Evolutionary conservation across 2,113 vertebrate genomes (phyloP).

Genomic region (Eudyptes chrysolophus): DNA sequence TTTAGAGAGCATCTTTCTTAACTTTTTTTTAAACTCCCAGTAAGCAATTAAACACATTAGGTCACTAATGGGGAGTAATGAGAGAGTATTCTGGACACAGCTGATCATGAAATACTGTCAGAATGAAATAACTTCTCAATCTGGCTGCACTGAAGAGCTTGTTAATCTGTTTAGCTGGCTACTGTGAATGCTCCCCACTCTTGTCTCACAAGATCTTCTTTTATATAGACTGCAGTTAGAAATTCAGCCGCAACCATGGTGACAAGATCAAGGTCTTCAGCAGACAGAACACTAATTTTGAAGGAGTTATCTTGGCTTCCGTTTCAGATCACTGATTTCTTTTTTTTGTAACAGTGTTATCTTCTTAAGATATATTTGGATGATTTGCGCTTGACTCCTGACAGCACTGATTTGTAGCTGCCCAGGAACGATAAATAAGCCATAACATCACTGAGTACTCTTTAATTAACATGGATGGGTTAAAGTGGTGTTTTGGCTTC

Average conservation of each 20-base stretch:
- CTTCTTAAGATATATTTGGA: slow-evolving; percentile 12
- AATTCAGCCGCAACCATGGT: slow-evolving; percentile 63
- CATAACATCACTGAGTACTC: neutral
- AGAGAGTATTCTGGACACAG: neutral
- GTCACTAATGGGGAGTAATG: neutral
- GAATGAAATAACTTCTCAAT: slow-evolving; percentile 6
- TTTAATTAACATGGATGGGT: neutral
- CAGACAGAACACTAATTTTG: slow-evolving; percentile 21
- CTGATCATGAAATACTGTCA: neutral
- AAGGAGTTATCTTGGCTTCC: slow-evolving; percentile 19
- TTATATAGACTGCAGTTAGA: slow-evolving; percentile 23
- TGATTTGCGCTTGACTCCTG: neutral
- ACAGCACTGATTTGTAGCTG: neutral
- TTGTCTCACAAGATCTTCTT: slow-evolving; percentile 21
- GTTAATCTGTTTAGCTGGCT: slow-evolving; percentile 28
- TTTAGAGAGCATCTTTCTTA: neutral
- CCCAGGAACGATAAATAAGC: neutral
- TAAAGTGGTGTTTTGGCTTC: neutral
- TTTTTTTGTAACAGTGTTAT: neutral
- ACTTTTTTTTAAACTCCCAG: neutral
- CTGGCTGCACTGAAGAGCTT: neutral
- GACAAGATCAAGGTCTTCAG: slow-evolving; percentile 53
- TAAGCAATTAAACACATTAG: neutral
- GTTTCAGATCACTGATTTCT: neutral
- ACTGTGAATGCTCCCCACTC: neutral